phyloP scores from a whole-genome alignment of 2,888 invertebrate genomes.

The Cephus runcator region DNA sequence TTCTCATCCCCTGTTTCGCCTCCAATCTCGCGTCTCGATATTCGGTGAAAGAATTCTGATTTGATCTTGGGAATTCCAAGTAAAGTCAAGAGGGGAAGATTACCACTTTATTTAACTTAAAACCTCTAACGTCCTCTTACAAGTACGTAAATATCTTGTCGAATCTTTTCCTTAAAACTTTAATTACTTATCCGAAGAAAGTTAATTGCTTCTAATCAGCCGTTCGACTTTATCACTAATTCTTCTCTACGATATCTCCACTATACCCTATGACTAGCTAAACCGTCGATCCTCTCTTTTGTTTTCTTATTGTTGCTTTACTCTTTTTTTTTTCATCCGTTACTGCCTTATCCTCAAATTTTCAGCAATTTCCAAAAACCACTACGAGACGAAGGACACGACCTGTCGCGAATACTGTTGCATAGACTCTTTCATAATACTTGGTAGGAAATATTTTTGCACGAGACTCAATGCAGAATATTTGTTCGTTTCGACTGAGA shows the following conservation, averaged over 20 bases:
- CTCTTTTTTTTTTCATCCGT: background rate
- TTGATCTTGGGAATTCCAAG: background rate
- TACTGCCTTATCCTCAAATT: background rate
- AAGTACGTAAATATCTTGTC: background rate
- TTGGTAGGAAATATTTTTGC: background rate
- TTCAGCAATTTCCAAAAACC: background rate
- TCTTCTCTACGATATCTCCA: background rate
- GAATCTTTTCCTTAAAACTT: background rate
- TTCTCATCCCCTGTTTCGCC: background rate
- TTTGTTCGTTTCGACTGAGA: background rate
- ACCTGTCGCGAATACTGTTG: too few species aligned
- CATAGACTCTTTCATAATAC: background rate
- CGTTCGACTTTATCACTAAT: background rate
- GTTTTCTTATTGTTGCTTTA: background rate
- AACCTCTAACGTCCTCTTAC: background rate
- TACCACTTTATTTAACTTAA: background rate
- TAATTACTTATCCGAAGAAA: background rate
- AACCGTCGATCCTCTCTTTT: background rate
- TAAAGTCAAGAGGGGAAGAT: background rate
- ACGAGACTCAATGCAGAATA: background rate
- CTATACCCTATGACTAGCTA: too few species aligned
- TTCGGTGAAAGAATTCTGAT: background rate
- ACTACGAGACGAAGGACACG: too few species aligned
- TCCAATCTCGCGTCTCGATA: background rate
- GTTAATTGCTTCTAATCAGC: background rate